A percentile compares a stretch with the other conserved stretches of the same genome.
Conservation (phyloP, 1,140 invertebrate species). For the Oscheius sp. region DNA sequence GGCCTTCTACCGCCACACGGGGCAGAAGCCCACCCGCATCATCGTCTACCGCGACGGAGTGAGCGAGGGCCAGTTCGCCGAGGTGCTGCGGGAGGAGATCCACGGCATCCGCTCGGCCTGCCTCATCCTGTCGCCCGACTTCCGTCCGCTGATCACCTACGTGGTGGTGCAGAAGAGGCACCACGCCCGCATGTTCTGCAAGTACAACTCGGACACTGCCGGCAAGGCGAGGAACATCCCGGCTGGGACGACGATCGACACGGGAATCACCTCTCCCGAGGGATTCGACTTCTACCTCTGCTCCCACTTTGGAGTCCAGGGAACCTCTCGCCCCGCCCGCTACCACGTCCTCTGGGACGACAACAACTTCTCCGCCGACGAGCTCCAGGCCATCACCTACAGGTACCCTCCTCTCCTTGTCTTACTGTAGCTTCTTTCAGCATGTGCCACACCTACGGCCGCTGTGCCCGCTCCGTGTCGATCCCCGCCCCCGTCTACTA, state of each 20-base stretch:
- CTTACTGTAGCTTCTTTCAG: constrained; percentile 66
- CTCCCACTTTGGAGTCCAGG: constrained; percentile 72
- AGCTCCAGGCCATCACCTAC: constrained; percentile 75
- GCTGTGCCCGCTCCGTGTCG: constrained; percentile 81
- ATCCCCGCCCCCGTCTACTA: constrained; percentile 91
- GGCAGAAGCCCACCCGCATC: constrained; percentile 66
- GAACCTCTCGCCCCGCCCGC: constrained; percentile 81
- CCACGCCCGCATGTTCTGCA: constrained; percentile 75
- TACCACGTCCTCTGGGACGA: constrained; percentile 84
- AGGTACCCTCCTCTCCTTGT: background rate
- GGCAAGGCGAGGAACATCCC: constrained; percentile 70
- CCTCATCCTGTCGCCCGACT: constrained; percentile 62
- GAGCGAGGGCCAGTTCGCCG: constrained; percentile 78
- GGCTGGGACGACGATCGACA: constrained; percentile 80
- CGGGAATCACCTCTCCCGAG: constrained; percentile 75
- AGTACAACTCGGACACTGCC: constrained; percentile 45
- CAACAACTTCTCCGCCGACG: constrained; percentile 71
- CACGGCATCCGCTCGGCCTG: constrained; percentile 72
- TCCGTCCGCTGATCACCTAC: constrained; percentile 74
- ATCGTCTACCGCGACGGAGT: constrained; percentile 83
- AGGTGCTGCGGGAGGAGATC: constrained; percentile 70
- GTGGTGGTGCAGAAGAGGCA: constrained; percentile 86
- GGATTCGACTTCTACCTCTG: constrained; percentile 83
- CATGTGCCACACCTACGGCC: constrained; percentile 81
- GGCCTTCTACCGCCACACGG: constrained; percentile 63